These are phyloP conservation scores for Luidia sarsii DNA, from an alignment of 53 echinoderm and acorn worm genomes.

Conservation along the genomic window DNA sequence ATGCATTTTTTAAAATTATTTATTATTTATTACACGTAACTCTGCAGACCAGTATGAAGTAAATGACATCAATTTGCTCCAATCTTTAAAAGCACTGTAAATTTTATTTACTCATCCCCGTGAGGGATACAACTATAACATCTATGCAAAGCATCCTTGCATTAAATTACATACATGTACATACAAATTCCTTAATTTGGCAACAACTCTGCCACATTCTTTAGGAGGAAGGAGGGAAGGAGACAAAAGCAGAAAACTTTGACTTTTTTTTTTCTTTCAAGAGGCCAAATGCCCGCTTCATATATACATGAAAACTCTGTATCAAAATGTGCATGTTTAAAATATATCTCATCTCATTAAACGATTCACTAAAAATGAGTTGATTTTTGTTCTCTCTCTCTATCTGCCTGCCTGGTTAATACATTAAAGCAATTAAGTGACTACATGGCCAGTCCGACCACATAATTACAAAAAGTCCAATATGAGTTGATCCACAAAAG, in stretches of 20 bases:
- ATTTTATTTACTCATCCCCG: constrained; percentile 55
- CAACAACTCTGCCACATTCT: constrained; percentile 21
- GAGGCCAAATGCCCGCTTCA: constrained; percentile 29
- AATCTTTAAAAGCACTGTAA: constrained; percentile 40
- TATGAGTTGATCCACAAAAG: too few relatives aligned
- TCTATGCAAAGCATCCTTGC: constrained; percentile 49
- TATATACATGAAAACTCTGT: constrained; percentile 42
- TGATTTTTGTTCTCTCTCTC: neutral
- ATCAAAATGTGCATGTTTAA: constrained; percentile 27
- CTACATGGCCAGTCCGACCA: too few relatives aligned
- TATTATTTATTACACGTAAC: too few relatives aligned
- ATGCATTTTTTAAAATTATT: too few relatives aligned
- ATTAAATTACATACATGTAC: constrained; percentile 32
- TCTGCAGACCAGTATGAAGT: too few relatives aligned
- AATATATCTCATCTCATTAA: neutral
- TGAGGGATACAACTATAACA: constrained; percentile 31
- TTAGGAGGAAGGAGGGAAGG: neutral
- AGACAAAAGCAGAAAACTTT: too few relatives aligned
- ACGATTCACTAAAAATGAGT: too few relatives aligned
- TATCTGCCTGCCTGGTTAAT: too few relatives aligned
- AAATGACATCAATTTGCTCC: neutral
- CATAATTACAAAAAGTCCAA: too few relatives aligned
- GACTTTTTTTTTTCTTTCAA: neutral
- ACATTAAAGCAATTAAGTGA: too few relatives aligned
- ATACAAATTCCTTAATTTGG: constrained; percentile 25